Evolutionary conservation across 2,888 invertebrate species (phyloP).

Genomic region (Rhingia rostrata): DNA sequence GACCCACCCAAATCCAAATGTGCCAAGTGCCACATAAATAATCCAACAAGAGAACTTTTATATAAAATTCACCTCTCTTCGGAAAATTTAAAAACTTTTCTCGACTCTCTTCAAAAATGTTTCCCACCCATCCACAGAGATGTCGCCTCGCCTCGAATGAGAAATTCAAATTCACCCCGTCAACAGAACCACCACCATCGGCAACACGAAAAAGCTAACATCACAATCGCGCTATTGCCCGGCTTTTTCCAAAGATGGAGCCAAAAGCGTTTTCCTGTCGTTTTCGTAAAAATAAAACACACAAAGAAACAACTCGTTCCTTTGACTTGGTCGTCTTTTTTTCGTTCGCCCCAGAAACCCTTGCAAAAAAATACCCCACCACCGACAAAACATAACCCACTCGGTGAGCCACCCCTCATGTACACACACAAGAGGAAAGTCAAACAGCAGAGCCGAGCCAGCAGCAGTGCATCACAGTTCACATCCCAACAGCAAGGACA

Average conservation of each 20-base stretch:
- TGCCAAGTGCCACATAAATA: not conserved
- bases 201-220: conserved; percentile 76
- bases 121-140: conserved; percentile 64
- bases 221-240: conserved; percentile 72
- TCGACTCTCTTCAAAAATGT: conserved; percentile 41
- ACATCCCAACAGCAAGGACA: conserved; percentile 44
- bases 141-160: conserved; percentile 60
- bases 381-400: conserved; percentile 21
- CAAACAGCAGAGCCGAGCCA: conserved; percentile 59
- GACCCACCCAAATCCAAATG: not conserved
- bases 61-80: conserved; percentile 53
- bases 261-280: conserved; percentile 67
- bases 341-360: conserved; percentile 21
- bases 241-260: conserved; percentile 78
- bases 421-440: conserved; percentile 51
- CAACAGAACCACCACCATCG: conserved; percentile 31
- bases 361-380: conserved; percentile 46
- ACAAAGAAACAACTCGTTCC: conserved; percentile 71
- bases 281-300: conserved; percentile 70
- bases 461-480: conserved; percentile 41
- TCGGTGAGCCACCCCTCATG: conserved; percentile 12
- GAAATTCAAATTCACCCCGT: conserved; percentile 70
- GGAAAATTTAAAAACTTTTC: conserved; percentile 11
- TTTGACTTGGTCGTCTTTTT: conserved; percentile 57
- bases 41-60: conserved; percentile 38